Conservation (phyloP, 2,797 vertebrate species). For the Karalla daura region DNA sequence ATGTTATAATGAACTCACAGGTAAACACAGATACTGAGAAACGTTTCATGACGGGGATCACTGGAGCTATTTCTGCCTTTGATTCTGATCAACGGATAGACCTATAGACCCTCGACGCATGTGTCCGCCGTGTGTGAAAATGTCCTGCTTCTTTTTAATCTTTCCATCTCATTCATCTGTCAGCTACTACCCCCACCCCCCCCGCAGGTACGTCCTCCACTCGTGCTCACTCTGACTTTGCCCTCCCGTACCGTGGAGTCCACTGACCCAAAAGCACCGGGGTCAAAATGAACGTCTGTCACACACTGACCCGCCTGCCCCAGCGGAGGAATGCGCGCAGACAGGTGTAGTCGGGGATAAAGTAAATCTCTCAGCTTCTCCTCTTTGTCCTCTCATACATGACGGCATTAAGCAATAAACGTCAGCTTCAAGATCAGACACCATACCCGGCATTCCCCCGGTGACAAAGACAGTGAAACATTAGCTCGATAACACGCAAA, state of each 20-base stretch:
- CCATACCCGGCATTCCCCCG: slow-evolving; percentile 1
- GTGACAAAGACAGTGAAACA: neutral
- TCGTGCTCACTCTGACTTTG: neutral
- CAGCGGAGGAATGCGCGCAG: neutral
- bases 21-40: no score
- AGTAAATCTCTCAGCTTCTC: slow-evolving; percentile 33
- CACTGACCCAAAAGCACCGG: slow-evolving; percentile 1
- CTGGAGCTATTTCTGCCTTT: no score
- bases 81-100: no score
- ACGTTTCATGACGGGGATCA: no score
- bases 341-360: neutral
- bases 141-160: slow-evolving; percentile 3
- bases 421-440: slow-evolving; percentile 28
- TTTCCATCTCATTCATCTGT: neutral
- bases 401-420: slow-evolving; percentile 24
- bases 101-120: neutral
- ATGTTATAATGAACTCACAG: no score
- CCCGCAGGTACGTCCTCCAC: neutral
- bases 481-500: neutral
- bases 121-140: neutral
- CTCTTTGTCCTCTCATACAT: slow-evolving; percentile 31
- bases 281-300: slow-evolving; percentile 14
- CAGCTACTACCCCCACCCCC: no score
- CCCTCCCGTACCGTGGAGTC: neutral
- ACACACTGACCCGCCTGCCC: neutral